A percentile compares a stretch with the other conserved stretches of the same genome.
phyloP scores from a whole-genome alignment of 2,888 invertebrate species.

The Spisula solida region DNA sequence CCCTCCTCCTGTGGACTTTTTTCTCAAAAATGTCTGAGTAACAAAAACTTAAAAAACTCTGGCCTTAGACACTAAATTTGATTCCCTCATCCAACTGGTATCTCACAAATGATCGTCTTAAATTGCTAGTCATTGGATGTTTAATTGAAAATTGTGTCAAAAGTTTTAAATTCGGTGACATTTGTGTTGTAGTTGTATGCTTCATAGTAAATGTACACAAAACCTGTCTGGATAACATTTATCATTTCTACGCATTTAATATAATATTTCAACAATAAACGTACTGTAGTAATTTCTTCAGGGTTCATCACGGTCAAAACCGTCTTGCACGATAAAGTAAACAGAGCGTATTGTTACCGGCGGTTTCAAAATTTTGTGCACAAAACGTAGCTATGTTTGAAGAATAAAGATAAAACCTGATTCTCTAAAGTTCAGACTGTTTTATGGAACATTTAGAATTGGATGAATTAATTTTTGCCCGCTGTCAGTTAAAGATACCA shows the following conservation, averaged over 20 bases:
- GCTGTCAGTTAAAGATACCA: background rate
- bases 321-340: conserved; percentile 6
- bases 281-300: background rate
- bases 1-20: too few relatives aligned
- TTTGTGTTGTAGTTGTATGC: background rate
- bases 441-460: conserved; percentile 12
- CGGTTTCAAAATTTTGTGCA: background rate
- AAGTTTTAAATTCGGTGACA: background rate
- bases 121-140: background rate
- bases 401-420: conserved; percentile 11
- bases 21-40: too few relatives aligned
- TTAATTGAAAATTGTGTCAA: background rate
- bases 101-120: background rate
- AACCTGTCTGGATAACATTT: background rate
- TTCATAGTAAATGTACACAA: background rate
- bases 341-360: conserved; percentile 1
- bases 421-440: background rate
- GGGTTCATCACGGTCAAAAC: conserved; percentile 15
- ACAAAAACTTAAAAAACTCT: too few relatives aligned
- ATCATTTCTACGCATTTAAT: conserved; percentile 24
- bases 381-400: conserved; percentile 14
- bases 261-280: conserved; percentile 22
- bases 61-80: background rate
- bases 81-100: background rate
- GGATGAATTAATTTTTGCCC: background rate